Evolutionary conservation across 2,888 invertebrate species (phyloP).

Genomic region (Chironomus tentans): DNA sequence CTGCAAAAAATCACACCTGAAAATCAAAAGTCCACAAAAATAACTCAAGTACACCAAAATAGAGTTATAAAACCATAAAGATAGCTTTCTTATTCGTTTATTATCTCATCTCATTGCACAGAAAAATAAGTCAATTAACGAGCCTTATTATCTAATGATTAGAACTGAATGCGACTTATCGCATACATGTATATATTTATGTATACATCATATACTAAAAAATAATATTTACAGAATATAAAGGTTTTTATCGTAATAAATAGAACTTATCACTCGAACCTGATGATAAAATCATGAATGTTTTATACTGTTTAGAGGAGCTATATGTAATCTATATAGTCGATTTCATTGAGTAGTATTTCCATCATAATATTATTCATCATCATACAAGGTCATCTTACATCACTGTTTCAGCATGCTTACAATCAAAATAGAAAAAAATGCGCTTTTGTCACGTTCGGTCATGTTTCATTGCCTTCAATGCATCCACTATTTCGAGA

Average conservation of each 20-base stretch:
- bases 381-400: slow-evolving; percentile 1
- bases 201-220: not conserved
- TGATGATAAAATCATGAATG: not conserved
- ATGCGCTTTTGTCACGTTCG: slow-evolving; percentile 13
- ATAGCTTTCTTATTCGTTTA: not conserved
- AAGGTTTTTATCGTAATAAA: not conserved
- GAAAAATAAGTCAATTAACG: not conserved
- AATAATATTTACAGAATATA: not conserved
- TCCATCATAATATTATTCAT: not conserved
- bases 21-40: no score
- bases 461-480: not conserved
- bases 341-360: no score
- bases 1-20: no score
- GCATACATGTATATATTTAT: no score
- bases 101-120: not conserved
- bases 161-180: not conserved
- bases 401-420: not conserved
- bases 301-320: no score
- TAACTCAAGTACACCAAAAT: no score
- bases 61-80: no score
- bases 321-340: no score
- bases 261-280: not conserved
- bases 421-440: not conserved
- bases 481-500: slow-evolving; percentile 29
- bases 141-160: not conserved